These are phyloP conservation scores for Epsilonema sp. DNA, from an alignment of 2,888 invertebrate species.

Conservation along the genomic window DNA sequence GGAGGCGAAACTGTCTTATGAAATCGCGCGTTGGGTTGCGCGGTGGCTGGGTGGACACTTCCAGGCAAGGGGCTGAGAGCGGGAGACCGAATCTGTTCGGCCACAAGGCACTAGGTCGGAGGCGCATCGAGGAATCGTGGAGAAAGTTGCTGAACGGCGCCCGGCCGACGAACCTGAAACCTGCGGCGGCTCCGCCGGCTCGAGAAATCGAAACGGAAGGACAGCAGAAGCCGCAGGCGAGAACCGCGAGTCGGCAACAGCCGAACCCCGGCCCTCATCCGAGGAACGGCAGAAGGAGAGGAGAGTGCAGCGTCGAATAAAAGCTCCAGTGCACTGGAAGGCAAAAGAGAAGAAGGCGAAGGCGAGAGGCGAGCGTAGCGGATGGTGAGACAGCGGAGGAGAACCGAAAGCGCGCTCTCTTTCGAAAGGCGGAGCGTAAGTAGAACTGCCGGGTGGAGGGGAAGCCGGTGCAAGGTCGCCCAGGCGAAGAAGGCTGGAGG, in stretches of 20 bases:
- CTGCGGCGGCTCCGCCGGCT: constrained; percentile 5
- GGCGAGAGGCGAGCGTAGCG: not conserved
- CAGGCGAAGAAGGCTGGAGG: not conserved
- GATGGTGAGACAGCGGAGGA: not conserved
- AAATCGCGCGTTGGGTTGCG: constrained; percentile 47
- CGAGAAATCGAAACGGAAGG: constrained; percentile 5
- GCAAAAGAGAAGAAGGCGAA: too few species aligned
- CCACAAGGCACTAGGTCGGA: constrained; percentile 34
- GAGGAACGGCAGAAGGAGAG: too few species aligned
- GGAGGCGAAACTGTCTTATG: constrained; percentile 61
- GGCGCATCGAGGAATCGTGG: not conserved
- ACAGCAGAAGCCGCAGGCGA: too few species aligned
- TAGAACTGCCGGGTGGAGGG: too few species aligned
- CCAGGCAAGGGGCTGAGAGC: constrained; percentile 79
- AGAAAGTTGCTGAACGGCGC: not conserved
- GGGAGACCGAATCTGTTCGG: constrained; percentile 77
- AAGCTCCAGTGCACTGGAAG: too few species aligned
- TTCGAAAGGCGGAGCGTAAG: not conserved
- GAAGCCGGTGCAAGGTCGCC: too few species aligned
- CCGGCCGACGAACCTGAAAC: not conserved
- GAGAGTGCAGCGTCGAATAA: too few species aligned
- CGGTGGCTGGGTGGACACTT: constrained; percentile 80
- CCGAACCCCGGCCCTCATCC: too few species aligned
- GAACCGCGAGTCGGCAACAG: too few species aligned
- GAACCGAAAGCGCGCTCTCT: not conserved